phyloP scores from a whole-genome alignment of 2,888 invertebrate genomes.

The Chalcis sispes region DNA sequence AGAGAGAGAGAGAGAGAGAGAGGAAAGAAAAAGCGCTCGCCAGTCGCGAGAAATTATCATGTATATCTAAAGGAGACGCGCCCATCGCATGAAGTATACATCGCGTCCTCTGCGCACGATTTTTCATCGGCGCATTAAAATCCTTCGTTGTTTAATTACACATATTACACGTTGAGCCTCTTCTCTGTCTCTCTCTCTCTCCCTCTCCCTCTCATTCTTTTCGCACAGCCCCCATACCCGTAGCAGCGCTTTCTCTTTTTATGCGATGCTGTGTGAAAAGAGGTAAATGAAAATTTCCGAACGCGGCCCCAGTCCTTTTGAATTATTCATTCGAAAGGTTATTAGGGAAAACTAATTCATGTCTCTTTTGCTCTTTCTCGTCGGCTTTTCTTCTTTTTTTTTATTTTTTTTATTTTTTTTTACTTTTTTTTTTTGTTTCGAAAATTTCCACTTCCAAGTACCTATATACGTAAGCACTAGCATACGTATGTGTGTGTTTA shows the following conservation, averaged over 20 bases:
- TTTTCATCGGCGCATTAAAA: slow-evolving; percentile 61
- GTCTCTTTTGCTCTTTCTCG: neutral
- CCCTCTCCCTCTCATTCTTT: neutral
- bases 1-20: neutral
- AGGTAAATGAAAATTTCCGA: slow-evolving; percentile 37
- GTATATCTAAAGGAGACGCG: neutral
- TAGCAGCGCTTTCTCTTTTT: too few species aligned
- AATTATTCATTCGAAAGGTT: slow-evolving; percentile 39
- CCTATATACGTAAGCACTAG: neutral
- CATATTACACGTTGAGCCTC: neutral
- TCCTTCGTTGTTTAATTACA: neutral
- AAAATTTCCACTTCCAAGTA: slow-evolving; percentile 17
- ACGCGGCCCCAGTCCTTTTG: neutral
- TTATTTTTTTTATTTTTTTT: slow-evolving; percentile 28
- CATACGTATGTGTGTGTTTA: neutral
- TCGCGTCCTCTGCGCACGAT: slow-evolving; percentile 60
- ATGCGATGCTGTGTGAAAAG: too few species aligned
- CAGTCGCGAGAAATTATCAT: slow-evolving; percentile 15
- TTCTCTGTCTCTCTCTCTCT: neutral
- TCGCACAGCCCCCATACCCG: too few species aligned
- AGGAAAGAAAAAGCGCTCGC: neutral
- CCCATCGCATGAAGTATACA: slow-evolving; percentile 31
- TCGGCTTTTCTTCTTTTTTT: neutral
- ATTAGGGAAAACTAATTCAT: slow-evolving; percentile 29
- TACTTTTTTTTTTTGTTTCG: slow-evolving; percentile 10